Percentiles rank a stretch among this genome's conserved stretches.
These are phyloP conservation scores for Bombus pascuorum DNA, from an alignment of 1,140 invertebrate genomes.

Conservation along the genomic window DNA sequence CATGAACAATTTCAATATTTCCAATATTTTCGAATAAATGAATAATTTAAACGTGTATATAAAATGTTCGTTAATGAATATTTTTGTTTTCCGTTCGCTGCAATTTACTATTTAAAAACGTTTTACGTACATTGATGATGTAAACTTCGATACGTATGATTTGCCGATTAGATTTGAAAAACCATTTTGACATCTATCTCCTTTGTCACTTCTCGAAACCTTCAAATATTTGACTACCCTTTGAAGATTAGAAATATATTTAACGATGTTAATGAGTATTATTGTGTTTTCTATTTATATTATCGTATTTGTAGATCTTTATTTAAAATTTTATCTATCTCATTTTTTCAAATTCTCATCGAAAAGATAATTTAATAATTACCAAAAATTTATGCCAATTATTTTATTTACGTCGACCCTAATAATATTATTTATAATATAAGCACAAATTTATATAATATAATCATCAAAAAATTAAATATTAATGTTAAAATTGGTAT, in stretches of 20 bases:
- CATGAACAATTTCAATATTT: not conserved
- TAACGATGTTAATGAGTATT: not conserved
- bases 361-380: not conserved
- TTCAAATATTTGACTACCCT: constrained; percentile 41
- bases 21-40: not conserved
- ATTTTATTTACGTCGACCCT: not conserved
- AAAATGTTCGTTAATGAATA: not conserved
- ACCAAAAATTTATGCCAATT: not conserved
- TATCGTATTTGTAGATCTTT: not conserved
- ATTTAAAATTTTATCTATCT: not conserved
- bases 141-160: constrained; percentile 56
- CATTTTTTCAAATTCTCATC: not conserved
- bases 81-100: constrained; percentile 32
- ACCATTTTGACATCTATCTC: constrained; percentile 37
- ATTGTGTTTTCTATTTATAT: not conserved
- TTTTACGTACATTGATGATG: constrained; percentile 44
- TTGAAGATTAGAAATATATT: not conserved
- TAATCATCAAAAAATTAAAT: not conserved
- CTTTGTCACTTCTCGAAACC: constrained; percentile 30
- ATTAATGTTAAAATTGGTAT: not conserved
- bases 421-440: not conserved
- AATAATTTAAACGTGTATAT: not conserved
- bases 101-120: constrained; percentile 58
- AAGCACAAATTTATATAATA: too few species aligned
- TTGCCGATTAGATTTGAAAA: constrained; percentile 33